phyloP scores from a whole-genome alignment of 2,797 vertebrate species.

The Loriculus beryllinus region DNA sequence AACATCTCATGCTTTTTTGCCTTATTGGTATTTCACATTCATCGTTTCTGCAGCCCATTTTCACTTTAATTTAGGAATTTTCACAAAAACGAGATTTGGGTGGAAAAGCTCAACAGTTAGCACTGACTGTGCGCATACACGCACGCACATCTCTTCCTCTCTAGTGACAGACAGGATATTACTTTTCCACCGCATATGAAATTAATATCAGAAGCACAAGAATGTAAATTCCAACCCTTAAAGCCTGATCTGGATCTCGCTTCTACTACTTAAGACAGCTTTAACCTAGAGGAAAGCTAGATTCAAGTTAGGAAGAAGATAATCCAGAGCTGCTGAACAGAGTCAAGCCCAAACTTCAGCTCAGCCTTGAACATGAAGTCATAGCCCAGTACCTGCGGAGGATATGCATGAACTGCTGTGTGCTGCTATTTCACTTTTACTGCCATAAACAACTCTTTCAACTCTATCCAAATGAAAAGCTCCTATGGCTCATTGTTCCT shows the following conservation, averaged over 20 bases:
- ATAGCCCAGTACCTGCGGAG: background rate
- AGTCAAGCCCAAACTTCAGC: background rate
- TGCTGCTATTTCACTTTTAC: background rate
- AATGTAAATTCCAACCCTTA: conserved; percentile 18
- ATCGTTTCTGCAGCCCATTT: background rate
- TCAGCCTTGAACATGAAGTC: background rate
- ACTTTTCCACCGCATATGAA: conserved; percentile 43
- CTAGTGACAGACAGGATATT: conserved; percentile 40
- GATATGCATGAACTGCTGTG: background rate
- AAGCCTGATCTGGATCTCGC: conserved; percentile 5
- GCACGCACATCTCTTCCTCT: conserved; percentile 47
- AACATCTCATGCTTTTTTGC: conserved; percentile 36
- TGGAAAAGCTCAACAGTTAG: background rate
- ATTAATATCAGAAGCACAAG: conserved; percentile 25
- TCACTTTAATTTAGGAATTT: background rate
- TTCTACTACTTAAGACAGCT: background rate
- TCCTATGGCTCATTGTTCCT: background rate
- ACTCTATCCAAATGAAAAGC: background rate
- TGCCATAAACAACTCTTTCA: background rate
- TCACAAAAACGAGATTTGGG: background rate
- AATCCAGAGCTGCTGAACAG: background rate
- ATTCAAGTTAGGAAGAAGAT: background rate
- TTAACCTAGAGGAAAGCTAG: background rate
- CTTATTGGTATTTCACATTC: conserved; percentile 9
- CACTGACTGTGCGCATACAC: background rate